A percentile compares a stretch with the other conserved stretches of the same genome.
phyloP scores from a whole-genome alignment of 1,140 invertebrate genomes.

The Tetramorium parvispinum region DNA sequence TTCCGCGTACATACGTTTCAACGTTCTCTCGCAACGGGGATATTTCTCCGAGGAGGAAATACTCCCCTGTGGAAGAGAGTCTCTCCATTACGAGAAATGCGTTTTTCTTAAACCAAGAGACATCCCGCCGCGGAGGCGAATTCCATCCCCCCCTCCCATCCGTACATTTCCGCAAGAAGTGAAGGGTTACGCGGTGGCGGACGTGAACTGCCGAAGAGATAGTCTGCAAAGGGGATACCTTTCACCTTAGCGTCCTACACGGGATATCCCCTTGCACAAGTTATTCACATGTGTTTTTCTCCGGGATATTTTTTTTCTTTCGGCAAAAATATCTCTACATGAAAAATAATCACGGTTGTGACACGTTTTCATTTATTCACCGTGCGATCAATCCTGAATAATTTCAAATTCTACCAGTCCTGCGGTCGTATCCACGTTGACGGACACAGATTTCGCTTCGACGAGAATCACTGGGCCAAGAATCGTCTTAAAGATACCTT shows the following conservation, averaged over 20 bases:
- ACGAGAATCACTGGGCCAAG: neutral
- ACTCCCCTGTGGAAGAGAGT: neutral
- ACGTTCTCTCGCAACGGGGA: neutral
- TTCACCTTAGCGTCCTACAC: conserved; percentile 19
- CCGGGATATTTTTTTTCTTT: conserved; percentile 14
- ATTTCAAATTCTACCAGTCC: neutral
- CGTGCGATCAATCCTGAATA: neutral
- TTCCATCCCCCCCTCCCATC: neutral
- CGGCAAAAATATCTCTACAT: neutral
- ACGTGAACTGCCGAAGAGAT: neutral
- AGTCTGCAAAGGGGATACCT: conserved; percentile 3
- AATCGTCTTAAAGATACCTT: conserved; percentile 1
- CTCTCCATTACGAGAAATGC: neutral
- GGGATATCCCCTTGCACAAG: neutral
- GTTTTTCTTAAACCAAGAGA: neutral
- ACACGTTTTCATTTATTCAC: neutral
- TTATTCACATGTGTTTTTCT: neutral
- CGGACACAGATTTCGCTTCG: neutral
- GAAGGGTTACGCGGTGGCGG: neutral
- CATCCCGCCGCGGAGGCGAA: neutral
- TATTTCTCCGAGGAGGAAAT: conserved; percentile 16
- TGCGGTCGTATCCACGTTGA: neutral
- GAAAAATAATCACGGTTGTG: neutral
- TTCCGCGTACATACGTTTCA: neutral
- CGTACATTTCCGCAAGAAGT: neutral